A percentile compares a stretch with the other conserved stretches of the same genome.
These are phyloP conservation scores for Elephas maximus DNA, from an alignment of 2,113 vertebrate species.

Conservation along the genomic window DNA sequence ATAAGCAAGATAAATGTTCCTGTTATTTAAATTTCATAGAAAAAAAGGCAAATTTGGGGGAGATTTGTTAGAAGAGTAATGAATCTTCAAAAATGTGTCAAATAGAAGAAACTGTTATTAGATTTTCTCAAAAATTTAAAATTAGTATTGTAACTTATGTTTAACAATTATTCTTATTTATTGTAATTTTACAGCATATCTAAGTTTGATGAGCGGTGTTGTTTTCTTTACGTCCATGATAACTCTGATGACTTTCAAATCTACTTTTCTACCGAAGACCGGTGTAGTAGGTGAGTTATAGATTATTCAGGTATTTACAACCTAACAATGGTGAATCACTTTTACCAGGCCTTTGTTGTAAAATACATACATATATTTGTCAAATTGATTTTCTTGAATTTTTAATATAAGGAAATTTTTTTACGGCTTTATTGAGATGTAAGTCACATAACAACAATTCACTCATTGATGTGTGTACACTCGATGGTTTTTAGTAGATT, in stretches of 20 bases:
- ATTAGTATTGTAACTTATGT: not conserved
- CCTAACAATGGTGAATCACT: conserved; percentile 34
- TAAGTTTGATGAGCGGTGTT: conserved; percentile 97
- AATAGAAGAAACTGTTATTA: conserved; percentile 48
- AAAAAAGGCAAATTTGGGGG: not conserved
- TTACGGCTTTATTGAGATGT: conserved; percentile 4
- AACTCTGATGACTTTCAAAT: conserved; percentile 99
- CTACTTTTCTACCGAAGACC: conserved; percentile 97
- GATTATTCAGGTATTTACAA: conserved; percentile 38
- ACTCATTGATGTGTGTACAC: not conserved
- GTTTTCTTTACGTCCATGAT: conserved; percentile 97
- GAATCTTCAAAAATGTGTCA: conserved; percentile 32
- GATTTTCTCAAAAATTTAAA: conserved; percentile 36
- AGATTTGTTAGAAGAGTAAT: conserved; percentile 46
- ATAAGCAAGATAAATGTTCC: conserved; percentile 20
- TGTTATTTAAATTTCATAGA: conserved; percentile 61
- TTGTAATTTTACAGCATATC: conserved; percentile 92
- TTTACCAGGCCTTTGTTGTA: conserved; percentile 39
- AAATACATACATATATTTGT: conserved; percentile 22
- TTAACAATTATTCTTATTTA: conserved; percentile 54
- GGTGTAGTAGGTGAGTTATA: conserved; percentile 93
- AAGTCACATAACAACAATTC: not conserved
- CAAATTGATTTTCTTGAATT: conserved; percentile 52
- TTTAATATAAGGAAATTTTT: conserved; percentile 34
- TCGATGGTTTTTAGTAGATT: not conserved